Conservation (phyloP, 1,140 invertebrate species). For the Ridgeia piscesae region DNA sequence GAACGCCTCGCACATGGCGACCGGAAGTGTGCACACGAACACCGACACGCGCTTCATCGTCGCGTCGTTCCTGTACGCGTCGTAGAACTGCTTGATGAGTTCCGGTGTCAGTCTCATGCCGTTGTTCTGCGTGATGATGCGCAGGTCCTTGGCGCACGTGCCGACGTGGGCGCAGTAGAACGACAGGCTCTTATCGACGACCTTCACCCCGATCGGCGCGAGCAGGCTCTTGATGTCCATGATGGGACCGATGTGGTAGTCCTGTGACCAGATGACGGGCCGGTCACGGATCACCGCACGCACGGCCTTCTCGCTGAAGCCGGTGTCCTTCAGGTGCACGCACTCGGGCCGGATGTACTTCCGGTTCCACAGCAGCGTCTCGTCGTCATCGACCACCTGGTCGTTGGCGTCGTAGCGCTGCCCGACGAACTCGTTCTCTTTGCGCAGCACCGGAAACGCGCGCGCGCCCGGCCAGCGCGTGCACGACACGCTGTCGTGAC, state of each 20-base stretch:
- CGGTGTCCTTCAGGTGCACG: constrained; percentile 31
- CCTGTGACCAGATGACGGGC: constrained; percentile 31
- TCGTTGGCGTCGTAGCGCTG: constrained; percentile 30
- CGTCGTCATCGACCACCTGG: constrained; percentile 15
- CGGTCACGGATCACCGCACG: constrained; percentile 23
- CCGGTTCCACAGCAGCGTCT: constrained; percentile 22
- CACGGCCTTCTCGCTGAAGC: constrained; percentile 26
- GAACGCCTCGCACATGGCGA: constrained; percentile 31
- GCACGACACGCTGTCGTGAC: constrained; percentile 31
- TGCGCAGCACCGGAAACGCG: constrained; percentile 27
- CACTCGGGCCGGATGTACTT: constrained; percentile 18
- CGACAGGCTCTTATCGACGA: constrained; percentile 32
- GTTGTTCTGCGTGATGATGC: constrained; percentile 29
- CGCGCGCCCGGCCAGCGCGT: constrained; percentile 23
- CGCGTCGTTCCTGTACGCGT: constrained; percentile 27
- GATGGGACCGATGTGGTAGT: constrained; percentile 31
- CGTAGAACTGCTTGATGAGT: constrained; percentile 30
- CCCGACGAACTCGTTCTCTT: constrained; percentile 29
- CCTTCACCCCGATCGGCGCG: constrained; percentile 27
- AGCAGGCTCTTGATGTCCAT: constrained; percentile 30
- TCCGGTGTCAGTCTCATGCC: constrained; percentile 28
- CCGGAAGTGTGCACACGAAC: constrained; percentile 34
- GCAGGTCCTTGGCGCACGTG: constrained; percentile 30
- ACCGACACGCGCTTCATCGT: constrained; percentile 30
- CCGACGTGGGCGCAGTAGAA: constrained; percentile 26